Conservation (phyloP, 2,113 vertebrate genomes). For the Tragulus kanchil region DNA sequence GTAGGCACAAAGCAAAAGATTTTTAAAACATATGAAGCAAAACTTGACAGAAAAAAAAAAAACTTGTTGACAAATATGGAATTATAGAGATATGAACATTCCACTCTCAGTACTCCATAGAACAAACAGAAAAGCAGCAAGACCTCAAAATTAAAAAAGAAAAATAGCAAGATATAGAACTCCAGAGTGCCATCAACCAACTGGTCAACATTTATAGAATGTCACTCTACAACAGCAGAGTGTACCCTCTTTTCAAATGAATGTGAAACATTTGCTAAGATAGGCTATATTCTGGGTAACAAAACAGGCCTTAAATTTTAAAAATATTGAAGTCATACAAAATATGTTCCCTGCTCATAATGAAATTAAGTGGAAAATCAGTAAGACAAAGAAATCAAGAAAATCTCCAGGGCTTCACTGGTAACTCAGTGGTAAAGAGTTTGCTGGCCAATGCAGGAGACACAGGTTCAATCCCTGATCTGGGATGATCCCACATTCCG, state of each 20-base stretch:
- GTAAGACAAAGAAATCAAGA: too few relatives aligned
- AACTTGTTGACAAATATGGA: neutral
- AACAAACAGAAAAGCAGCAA: neutral
- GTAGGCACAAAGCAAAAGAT: neutral
- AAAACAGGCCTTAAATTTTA: neutral
- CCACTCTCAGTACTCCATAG: neutral
- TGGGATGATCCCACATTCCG: too few relatives aligned
- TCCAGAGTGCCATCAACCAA: neutral
- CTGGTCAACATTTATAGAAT: neutral
- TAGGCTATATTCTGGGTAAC: neutral
- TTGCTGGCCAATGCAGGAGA: too few relatives aligned
- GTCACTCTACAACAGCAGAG: neutral
- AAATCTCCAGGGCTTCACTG: too few relatives aligned
- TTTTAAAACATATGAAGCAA: neutral
- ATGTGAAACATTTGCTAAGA: neutral
- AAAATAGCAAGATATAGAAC: neutral
- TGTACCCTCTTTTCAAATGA: neutral
- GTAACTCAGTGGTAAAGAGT: too few relatives aligned
- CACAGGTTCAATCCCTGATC: too few relatives aligned
- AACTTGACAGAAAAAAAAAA: slow-evolving; percentile 25
- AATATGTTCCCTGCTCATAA: too few relatives aligned
- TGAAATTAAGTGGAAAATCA: too few relatives aligned
- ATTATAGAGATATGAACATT: neutral
- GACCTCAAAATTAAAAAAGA: neutral
- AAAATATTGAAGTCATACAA: neutral